Base-by-base conservation (phyloP, 1,140 invertebrate genomes). In the Brachionus calyciflorus region DNA sequence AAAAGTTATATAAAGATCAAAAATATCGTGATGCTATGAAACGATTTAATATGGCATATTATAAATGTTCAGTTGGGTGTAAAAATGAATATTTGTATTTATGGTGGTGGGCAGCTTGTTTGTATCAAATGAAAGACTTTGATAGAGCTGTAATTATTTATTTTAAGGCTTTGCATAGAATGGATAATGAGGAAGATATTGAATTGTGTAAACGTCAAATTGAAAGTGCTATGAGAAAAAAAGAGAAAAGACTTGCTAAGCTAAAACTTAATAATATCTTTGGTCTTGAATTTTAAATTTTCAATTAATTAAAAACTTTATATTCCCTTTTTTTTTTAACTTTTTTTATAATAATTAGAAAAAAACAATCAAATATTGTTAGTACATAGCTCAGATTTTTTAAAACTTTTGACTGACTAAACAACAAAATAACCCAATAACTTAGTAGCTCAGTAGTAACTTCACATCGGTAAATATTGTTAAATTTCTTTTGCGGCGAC, bases 71-170 rank as follows among this genome's bases (percentile, higher is more conserved):
- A 21, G 30, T 60, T 17, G 55, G 55, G 1, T 60, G n/a, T 19
- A 17, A 60, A 37, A 33, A 60, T 37, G 55, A 60, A 37, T 60
- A 60, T 60, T 28, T 60, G 17, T 60, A 60, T 60, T 41, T 60
- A 33, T 60, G 55, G 55, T 60, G 55, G 55, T 60, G 55, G 55
- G 55, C 55, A 37, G 55, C 55, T 7, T 33, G 55, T 60, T 37
- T 60, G 14, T 60, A 37, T 21, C 30, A 60, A 33, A n/a, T 60
- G 17, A 60, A 17, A 60, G 55, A 60, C 12, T 60, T 33, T 9
- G 33, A 17, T 37, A 60, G 37, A 37, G 30, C 30, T 17, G 17
- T 60, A 17, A 60, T 60, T 17, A 37, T 60, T 37, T 60, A 37
- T 37, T 60, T 37, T 33, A 60, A 60, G 17, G 55, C 55, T 4